Evolutionary conservation across 2,797 vertebrate species (phyloP).

Genomic region (Trachurus trachurus): DNA sequence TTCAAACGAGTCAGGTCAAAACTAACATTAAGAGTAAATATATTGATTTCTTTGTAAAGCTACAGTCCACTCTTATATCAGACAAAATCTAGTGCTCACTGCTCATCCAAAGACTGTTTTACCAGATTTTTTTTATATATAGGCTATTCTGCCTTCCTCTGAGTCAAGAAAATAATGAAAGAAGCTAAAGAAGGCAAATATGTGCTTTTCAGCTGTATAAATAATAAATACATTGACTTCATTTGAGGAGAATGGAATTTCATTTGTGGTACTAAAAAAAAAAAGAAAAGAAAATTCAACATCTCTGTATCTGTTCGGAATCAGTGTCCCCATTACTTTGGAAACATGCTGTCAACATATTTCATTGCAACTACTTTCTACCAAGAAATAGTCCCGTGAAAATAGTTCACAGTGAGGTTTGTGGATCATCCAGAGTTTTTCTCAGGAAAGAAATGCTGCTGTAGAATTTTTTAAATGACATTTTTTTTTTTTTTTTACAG

Average conservation of each 20-base stretch:
- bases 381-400: conserved; percentile 23
- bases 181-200: neutral
- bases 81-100: neutral
- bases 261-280: neutral
- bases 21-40: too few relatives aligned
- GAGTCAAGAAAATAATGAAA: neutral
- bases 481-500: neutral
- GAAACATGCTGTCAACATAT: conserved; percentile 22
- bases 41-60: neutral
- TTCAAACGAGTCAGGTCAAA: too few relatives aligned
- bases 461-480: neutral
- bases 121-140: neutral
- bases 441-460: neutral
- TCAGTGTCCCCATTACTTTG: neutral
- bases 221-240: neutral
- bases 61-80: neutral
- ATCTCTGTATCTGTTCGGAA: neutral
- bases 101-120: neutral
- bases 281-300: neutral
- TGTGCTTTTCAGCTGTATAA: neutral
- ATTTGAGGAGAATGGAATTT: neutral
- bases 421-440: conserved; percentile 10
- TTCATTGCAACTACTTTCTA: conserved; percentile 8
- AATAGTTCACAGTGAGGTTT: conserved; percentile 36
- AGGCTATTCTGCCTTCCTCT: neutral